Percentiles rank a stretch among this genome's conserved stretches.
Conservation (phyloP, 2,113 vertebrate species). For the Hypanus sabinus region DNA sequence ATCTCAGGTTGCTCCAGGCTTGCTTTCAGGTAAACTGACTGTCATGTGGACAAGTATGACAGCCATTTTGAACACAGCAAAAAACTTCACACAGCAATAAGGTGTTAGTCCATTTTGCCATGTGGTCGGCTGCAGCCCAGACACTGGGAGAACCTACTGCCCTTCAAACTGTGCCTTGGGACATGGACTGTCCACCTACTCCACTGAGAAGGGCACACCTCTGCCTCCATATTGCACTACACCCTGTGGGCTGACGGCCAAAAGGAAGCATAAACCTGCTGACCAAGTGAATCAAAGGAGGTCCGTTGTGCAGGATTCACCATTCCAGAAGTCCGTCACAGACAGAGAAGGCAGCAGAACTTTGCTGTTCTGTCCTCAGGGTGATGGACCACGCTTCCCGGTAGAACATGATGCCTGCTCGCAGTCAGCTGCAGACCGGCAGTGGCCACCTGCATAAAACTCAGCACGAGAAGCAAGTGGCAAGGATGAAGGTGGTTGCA, state of each 20-base stretch:
- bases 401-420: not conserved
- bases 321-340: not conserved
- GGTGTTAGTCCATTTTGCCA: not conserved
- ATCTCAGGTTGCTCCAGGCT: slow-evolving; percentile 10
- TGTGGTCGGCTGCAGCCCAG: not conserved
- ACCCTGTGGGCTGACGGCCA: too few species aligned
- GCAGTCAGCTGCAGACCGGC: not conserved
- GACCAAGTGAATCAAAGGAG: not conserved
- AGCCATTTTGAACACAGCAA: slow-evolving; percentile 13
- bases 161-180: slow-evolving; percentile 7
- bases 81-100: slow-evolving; percentile 23
- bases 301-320: not conserved
- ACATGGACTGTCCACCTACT: not conserved
- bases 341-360: not conserved
- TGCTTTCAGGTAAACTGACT: slow-evolving; percentile 3
- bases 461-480: not conserved
- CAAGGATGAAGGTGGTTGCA: not conserved
- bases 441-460: not conserved
- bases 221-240: not conserved
- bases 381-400: not conserved
- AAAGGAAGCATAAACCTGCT: not conserved
- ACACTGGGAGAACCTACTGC: not conserved
- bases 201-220: not conserved
- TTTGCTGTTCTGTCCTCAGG: not conserved
- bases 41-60: not conserved